phyloP scores from a whole-genome alignment of 2,888 invertebrate species.

The Dastarcus helophoroides region DNA sequence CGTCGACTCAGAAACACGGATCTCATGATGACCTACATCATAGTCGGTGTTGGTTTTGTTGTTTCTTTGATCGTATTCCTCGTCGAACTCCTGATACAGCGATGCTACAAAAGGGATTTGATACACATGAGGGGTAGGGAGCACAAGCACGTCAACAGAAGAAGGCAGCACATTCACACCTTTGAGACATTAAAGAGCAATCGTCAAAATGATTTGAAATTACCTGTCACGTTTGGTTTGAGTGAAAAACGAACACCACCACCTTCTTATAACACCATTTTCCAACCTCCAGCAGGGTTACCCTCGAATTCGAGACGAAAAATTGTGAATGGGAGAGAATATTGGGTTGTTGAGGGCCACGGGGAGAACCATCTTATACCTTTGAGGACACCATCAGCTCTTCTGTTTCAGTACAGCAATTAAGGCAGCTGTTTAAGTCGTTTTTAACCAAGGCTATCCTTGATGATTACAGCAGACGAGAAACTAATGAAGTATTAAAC shows the following conservation, averaged over 20 bases:
- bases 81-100: slow-evolving; percentile 43
- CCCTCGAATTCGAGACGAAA: too few species aligned
- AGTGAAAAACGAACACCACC: slow-evolving; percentile 46
- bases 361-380: slow-evolving; percentile 59
- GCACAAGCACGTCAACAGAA: too few species aligned
- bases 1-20: slow-evolving; percentile 65
- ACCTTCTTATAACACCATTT: slow-evolving; percentile 55
- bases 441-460: too few species aligned
- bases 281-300: too few species aligned
- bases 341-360: slow-evolving; percentile 53
- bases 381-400: slow-evolving; percentile 62
- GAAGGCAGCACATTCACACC: too few species aligned
- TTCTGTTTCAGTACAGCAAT: slow-evolving; percentile 53
- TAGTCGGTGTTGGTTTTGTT: slow-evolving; percentile 58
- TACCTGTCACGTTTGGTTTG: too few species aligned
- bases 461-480: too few species aligned
- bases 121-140: too few species aligned
- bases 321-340: slow-evolving; percentile 66
- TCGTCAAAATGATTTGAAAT: neutral
- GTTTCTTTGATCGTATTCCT: slow-evolving; percentile 53
- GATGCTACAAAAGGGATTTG: too few species aligned
- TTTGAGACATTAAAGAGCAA: neutral
- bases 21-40: slow-evolving; percentile 66
- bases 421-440: too few species aligned
- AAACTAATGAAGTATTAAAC: too few species aligned